Evolutionary conservation across 2,113 vertebrate species (phyloP), one percentile per base, ranked within the genome.

Genomic region (Rissa tridactyla): DNA sequence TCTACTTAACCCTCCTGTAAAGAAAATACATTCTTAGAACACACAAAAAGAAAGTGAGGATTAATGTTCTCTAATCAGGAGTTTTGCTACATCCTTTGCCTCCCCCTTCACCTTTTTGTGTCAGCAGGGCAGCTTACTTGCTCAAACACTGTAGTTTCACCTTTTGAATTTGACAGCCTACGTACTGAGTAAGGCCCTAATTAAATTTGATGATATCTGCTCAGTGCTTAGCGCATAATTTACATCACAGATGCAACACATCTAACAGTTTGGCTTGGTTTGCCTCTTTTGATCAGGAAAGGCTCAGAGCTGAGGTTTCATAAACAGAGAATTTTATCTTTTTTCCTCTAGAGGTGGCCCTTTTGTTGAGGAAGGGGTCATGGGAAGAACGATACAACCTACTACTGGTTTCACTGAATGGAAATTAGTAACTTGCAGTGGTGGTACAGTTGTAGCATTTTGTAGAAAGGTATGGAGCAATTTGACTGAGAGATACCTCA

Each of bases 231-330:
- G 62, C 8, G 21, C 68, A 61, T 42, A 82, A 85, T 92, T 95
- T 78, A 82, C 20, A 78, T 75, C n/a, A 79, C 36, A 90, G 75
- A 72, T 89, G 25, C 11, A 71, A 68, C 19, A 81, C 26, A 80
- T 91, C 25, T 96, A 93, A 84, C 3, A 82, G 27, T 82, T 87
- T 84, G n/a, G 29, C 60, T 72, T 25, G 9, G 25, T 61, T 81
- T 80, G 20, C 7, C 34, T 80, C 40, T 88, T 95, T 96, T 93
- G 75, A 86, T 96, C 73, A 88, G 52, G 76, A 86, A 94, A 77
- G 8, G 12, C 42, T 94, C 70, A 82, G 57, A 93, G 11, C 17
- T 58, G 76, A 91, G 66, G 32, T 70, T 80, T 84, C 34, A 88
- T 65, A 75, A 80, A 84, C 38, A 87, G 46, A 66, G 12, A 90